Evolutionary conservation across 2,888 invertebrate genomes (phyloP), one percentile per base, ranked within the genome.

Genomic region (Hemicrepidius hirtus): DNA sequence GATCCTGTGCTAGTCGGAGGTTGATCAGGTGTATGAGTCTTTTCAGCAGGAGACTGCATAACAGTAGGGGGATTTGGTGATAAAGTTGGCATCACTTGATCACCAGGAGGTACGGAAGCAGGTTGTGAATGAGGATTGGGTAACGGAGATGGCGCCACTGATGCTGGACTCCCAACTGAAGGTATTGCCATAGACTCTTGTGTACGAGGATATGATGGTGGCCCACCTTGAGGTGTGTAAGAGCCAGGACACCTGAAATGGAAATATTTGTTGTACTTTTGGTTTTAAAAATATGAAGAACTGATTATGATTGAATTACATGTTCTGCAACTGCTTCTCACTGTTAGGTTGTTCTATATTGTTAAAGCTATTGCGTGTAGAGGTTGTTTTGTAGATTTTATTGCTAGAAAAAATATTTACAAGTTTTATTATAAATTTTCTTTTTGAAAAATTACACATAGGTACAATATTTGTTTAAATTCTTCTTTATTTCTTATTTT

Each of bases 51-150:
- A 28, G 80, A 80, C 53, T 79, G 78, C 20, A 75, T 74, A 20
- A 73, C 46, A 20, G 73, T 73, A 62, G 89, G 88, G 53, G 90
- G 90, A 78, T 92, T 93, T 40, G 94, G 95, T 74, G 94, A 94
- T 68, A 92, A 85, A 7, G 92, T 92, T 3, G 93, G 92, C 92
- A 93, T 92, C 55, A 81, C 79, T 65, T 92, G 91, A 77, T 92
- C 92, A 12, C 77, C 87, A 55, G 91, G 90, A 72, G 92, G 91
- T 75, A 92, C 91, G 12, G 92, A 91, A 9, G 92, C 91, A 76
- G 91, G 93, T 81, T 94, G 93, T 75, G 93, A 93, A 81, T 90
- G 90, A 32, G 92, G 90, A 78, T 93, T 91, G 67, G 93, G 91
- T 75, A 92, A 86, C 24, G 93, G 94, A 64, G 93, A 92, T 2